Conservation (phyloP, 2,888 invertebrate genomes). For the Cyrtodaria siliqua region DNA sequence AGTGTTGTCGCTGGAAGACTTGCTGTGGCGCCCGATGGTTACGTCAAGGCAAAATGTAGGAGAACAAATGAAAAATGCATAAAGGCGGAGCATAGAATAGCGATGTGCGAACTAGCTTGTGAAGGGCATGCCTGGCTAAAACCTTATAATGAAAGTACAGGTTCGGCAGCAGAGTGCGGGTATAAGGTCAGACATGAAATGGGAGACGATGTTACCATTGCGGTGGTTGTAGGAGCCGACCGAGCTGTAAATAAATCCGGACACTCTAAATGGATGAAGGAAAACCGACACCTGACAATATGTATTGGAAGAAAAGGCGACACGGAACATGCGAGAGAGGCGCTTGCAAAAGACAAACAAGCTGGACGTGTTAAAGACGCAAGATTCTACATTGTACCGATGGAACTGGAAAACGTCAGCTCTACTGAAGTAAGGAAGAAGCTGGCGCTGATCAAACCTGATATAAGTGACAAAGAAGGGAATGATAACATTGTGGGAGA, state of each 20-base stretch:
- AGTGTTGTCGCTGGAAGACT: conserved; percentile 48
- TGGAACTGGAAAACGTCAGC: conserved; percentile 60
- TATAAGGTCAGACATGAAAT: conserved; percentile 29
- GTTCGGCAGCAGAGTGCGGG: conserved; percentile 55
- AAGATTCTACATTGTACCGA: conserved; percentile 44
- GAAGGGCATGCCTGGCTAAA: conserved; percentile 40
- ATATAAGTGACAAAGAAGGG: neutral
- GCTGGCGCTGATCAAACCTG: neutral
- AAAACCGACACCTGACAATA: conserved; percentile 18
- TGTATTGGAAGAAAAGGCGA: conserved; percentile 58
- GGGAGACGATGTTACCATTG: conserved; percentile 17
- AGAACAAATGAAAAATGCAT: conserved; percentile 42
- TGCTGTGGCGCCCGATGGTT: conserved; percentile 61
- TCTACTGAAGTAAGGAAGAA: conserved; percentile 48
- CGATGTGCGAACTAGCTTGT: conserved; percentile 54
- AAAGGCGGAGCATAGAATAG: conserved; percentile 51
- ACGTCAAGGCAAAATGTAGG: conserved; percentile 48
- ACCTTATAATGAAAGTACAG: conserved; percentile 42
- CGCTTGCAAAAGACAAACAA: conserved; percentile 40
- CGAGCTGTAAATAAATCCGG: conserved; percentile 52
- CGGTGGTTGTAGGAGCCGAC: conserved; percentile 59
- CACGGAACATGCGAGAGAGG: conserved; percentile 30
- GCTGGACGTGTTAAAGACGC: conserved; percentile 23
- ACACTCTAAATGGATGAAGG: conserved; percentile 51
- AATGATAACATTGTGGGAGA: conserved; percentile 19